These are phyloP conservation scores for Scolopax rusticola DNA, from an alignment of 2,797 vertebrate genomes.

Conservation along the genomic window DNA sequence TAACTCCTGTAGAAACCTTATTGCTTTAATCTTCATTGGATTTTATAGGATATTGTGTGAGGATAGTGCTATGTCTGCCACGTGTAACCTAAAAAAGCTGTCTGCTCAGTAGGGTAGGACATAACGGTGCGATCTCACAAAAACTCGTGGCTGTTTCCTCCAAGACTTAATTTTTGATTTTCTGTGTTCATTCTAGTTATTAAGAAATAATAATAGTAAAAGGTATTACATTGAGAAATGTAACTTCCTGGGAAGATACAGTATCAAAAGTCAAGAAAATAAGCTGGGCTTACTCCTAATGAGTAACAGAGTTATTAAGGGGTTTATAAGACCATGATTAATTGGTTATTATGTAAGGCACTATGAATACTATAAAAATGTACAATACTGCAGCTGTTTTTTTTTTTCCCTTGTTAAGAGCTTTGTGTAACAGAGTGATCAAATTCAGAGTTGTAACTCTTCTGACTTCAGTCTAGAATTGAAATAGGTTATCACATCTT, in stretches of 20 bases:
- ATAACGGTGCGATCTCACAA: background rate
- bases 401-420: background rate
- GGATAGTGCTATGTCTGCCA: background rate
- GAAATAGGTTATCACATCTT: background rate
- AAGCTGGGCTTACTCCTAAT: background rate
- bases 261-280: background rate
- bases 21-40: background rate
- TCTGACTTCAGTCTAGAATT: background rate
- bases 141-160: background rate
- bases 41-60: background rate
- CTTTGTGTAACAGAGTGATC: background rate
- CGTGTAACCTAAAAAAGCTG: background rate
- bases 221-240: background rate
- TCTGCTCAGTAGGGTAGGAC: background rate
- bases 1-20: background rate
- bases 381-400: background rate
- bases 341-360: background rate
- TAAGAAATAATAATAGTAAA: background rate
- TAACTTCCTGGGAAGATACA: background rate
- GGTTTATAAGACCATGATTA: background rate
- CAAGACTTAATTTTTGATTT: background rate
- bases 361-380: background rate
- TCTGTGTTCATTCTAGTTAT: background rate
- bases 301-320: background rate
- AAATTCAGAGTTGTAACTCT: background rate